phyloP scores from a whole-genome alignment of 2,888 invertebrate genomes.

The Apodemia zela region DNA sequence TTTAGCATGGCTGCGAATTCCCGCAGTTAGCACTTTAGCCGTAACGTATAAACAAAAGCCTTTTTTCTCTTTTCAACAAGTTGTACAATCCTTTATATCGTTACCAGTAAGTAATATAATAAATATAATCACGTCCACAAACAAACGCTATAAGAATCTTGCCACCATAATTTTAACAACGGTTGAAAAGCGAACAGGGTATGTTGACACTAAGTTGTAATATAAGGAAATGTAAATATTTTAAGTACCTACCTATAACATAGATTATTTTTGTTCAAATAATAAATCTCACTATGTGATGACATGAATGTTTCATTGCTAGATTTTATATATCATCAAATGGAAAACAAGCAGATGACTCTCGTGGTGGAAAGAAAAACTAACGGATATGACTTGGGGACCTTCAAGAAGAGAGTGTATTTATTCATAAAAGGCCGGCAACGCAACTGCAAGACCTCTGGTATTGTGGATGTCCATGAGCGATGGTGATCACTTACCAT shows the following conservation, averaged over 20 bases:
- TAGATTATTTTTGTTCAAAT: conserved; percentile 78
- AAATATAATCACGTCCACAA: conserved; percentile 7
- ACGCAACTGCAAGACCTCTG: too few species aligned
- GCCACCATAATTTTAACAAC: conserved; percentile 61
- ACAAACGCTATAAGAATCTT: conserved; percentile 40
- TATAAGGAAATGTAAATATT: conserved; percentile 74
- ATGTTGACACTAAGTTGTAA: conserved; percentile 69
- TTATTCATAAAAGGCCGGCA: too few species aligned
- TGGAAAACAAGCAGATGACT: too few species aligned
- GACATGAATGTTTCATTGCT: conserved; percentile 45
- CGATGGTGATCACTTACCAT: too few species aligned
- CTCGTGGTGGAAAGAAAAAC: too few species aligned
- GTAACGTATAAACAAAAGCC: conserved; percentile 42
- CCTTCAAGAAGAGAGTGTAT: too few species aligned
- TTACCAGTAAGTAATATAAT: conserved; percentile 20
- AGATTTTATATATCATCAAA: not conserved
- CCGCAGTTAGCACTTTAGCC: conserved; percentile 1
- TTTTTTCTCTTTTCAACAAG: conserved; percentile 77
- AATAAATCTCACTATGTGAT: conserved; percentile 75
- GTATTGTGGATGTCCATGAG: too few species aligned
- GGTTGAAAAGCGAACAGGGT: conserved; percentile 79
- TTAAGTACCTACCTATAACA: conserved; percentile 53
- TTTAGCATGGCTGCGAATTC: not conserved
- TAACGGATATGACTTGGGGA: too few species aligned
- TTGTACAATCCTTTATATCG: conserved; percentile 39